Evolutionary conservation across 2,113 vertebrate species (phyloP), one percentile per base, ranked within the genome.

Genomic region (Condylura cristata): DNA sequence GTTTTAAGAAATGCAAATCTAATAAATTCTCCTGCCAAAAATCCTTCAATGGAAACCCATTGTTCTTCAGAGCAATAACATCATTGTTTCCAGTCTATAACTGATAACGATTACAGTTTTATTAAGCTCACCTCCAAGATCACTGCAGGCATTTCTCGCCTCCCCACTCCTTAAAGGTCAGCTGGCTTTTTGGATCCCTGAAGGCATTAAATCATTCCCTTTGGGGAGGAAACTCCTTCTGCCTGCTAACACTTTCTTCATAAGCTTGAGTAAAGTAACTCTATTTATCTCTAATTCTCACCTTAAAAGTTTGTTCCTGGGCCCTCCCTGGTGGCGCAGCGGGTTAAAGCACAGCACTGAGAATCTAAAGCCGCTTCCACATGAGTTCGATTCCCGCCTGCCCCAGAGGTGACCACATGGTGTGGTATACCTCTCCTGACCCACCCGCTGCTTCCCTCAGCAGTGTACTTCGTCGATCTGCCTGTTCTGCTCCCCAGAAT

Each of bases 41-140:
- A 86, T 28, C 61, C 11, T 87, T 84, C 71, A 66, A 12, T 90
- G 93, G 82, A 95, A 90, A 78, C 13, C 28, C 46, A 61, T 11
- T 89, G 56, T 74, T 90, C 48, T 86, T 65, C 70, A 44, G 30
- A 72, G 48, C 53, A 92, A 89, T 44, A 16, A 61, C 12, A 51
- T 34, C 22, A n/a, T 13, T 22, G 68, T 76, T 82, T 76, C 39
- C 56, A 72, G 53, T 53, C 16, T 53, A 18, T 53, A 53, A 53
- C 20, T 53, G 51, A 18, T 53, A 53, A 53, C 7, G 18, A 53
- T 53, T 53, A 20, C 16, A 74, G 14, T 89, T 70, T 76, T 61
- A 68, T 46, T 37, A 60, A 60, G 83, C 75, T 58, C 61, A 74
- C 63, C 63, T 85, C 34, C 24, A 66, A 46, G 80, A 48, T 30